A percentile compares a stretch with the other conserved stretches of the same genome.
Conservation (phyloP, 2,888 invertebrate genomes). For the Ormyrus labotus region DNA sequence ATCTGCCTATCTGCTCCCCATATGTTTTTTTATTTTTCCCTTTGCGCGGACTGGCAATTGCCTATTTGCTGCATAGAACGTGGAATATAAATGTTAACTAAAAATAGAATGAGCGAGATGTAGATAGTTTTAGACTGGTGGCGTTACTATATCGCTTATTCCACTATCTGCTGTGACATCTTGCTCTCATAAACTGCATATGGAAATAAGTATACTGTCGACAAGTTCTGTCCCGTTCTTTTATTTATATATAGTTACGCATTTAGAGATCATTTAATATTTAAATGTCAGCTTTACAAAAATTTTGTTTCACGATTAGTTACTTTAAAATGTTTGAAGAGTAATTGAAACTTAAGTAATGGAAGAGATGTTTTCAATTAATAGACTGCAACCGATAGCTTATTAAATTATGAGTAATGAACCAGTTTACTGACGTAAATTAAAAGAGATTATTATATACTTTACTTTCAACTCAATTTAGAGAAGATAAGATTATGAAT, state of each 20-base stretch:
- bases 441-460: too few relatives aligned
- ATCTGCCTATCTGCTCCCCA: slow-evolving; percentile 5
- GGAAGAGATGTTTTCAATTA: too few relatives aligned
- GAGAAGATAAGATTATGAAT: too few relatives aligned
- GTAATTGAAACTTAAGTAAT: too few relatives aligned
- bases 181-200: slow-evolving; percentile 40
- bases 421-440: too few relatives aligned
- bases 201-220: slow-evolving; percentile 17
- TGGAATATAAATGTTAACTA: slow-evolving; percentile 45
- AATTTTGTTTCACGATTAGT: neutral
- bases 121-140: neutral
- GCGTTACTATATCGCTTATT: slow-evolving; percentile 18
- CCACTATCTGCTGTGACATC: slow-evolving; percentile 44
- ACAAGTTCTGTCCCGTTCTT: neutral
- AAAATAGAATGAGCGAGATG: slow-evolving; percentile 25
- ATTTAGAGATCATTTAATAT: slow-evolving; percentile 3
- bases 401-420: too few relatives aligned
- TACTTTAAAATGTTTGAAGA: too few relatives aligned
- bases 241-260: slow-evolving; percentile 32
- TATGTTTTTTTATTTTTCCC: slow-evolving; percentile 4
- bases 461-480: too few relatives aligned
- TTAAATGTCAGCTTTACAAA: slow-evolving; percentile 14
- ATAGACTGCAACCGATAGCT: too few relatives aligned
- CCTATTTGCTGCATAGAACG: slow-evolving; percentile 37
- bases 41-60: slow-evolving; percentile 10